These are phyloP conservation scores for Hypercompe scribonia DNA, from an alignment of 2,888 invertebrate species.

Conservation along the genomic window DNA sequence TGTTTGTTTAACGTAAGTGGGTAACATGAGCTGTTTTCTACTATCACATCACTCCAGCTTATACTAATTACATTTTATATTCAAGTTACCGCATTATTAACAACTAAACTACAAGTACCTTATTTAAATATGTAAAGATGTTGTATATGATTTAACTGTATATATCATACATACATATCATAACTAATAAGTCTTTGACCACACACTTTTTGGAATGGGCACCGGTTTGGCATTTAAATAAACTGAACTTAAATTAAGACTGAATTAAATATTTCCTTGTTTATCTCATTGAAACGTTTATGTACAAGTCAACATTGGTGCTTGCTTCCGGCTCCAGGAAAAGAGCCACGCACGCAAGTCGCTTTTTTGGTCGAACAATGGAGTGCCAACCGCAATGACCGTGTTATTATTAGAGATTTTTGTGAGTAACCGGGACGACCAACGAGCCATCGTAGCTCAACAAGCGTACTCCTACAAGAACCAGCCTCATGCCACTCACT, in stretches of 20 bases:
- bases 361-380: neutral
- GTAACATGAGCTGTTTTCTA: neutral
- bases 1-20: conserved; percentile 20
- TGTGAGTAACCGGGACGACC: too few species aligned
- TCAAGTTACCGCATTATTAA: neutral
- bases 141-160: neutral
- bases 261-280: neutral
- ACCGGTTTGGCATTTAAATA: neutral
- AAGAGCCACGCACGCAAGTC: neutral
- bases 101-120: neutral
- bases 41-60: neutral
- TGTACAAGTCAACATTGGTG: neutral
- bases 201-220: neutral
- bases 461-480: too few species aligned
- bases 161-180: neutral
- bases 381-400: too few species aligned
- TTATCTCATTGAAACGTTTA: neutral
- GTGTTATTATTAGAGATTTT: too few species aligned
- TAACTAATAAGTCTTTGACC: neutral
- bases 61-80: neutral
- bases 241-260: neutral
- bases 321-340: neutral
- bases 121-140: neutral
- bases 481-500: too few species aligned
- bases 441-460: too few species aligned